These are phyloP conservation scores for Lacanobia oleracea DNA, from an alignment of 2,888 invertebrate genomes.

Conservation along the genomic window DNA sequence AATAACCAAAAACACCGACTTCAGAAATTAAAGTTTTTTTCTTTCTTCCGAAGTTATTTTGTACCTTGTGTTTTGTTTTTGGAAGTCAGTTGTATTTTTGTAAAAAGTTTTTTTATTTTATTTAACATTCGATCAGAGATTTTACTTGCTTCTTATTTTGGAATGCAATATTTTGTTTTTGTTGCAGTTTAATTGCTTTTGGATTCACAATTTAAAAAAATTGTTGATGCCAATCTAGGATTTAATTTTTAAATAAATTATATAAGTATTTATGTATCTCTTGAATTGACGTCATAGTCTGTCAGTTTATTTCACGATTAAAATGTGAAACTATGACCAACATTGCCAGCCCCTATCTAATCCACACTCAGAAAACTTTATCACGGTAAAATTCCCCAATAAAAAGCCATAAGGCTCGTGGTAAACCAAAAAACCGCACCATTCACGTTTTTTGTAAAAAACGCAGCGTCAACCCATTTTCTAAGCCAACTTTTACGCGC, in stretches of 20 bases:
- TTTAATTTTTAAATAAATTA: no score
- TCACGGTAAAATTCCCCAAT: conserved; percentile 28
- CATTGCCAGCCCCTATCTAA: background rate
- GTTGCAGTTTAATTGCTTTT: background rate
- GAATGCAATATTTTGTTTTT: background rate
- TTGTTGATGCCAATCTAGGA: no score
- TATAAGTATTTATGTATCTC: background rate
- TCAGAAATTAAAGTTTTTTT: no score
- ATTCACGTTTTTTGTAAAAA: conserved; percentile 45
- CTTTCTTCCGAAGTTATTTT: no score
- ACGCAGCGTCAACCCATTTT: conserved; percentile 31
- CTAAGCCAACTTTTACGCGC: conserved; percentile 43
- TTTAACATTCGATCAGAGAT: background rate
- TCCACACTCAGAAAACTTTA: conserved; percentile 12
- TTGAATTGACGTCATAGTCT: background rate
- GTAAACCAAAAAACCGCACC: conserved; percentile 34
- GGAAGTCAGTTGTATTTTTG: no score
- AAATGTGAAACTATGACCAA: background rate
- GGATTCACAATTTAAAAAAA: background rate
- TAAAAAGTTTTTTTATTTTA: no score
- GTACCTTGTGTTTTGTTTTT: no score
- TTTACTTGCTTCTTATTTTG: background rate
- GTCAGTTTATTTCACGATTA: background rate
- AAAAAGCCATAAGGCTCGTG: conserved; percentile 50
- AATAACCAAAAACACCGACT: no score